A percentile compares a stretch with the other conserved stretches of the same genome.
These are phyloP conservation scores for Trissoscelio sp. DNA, from an alignment of 2,888 invertebrate genomes.

Conservation along the genomic window DNA sequence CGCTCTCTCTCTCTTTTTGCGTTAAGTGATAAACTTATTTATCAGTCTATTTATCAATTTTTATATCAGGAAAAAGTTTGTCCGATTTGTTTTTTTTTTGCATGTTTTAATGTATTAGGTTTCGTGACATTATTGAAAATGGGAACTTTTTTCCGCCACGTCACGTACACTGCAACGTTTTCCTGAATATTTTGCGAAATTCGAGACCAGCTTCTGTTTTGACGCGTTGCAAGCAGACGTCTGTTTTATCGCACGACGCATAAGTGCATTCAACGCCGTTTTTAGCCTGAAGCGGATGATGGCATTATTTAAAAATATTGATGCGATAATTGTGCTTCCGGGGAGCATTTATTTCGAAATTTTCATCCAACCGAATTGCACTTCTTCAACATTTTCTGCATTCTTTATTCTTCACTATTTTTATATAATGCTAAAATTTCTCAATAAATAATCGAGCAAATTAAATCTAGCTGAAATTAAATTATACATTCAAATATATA, in stretches of 20 bases:
- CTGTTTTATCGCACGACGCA: conserved; percentile 14
- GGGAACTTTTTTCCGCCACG: not conserved
- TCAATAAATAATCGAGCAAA: not conserved
- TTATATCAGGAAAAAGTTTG: not conserved
- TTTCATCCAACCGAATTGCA: too few relatives aligned
- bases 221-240: conserved; percentile 15
- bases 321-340: conserved; percentile 17
- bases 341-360: conserved; percentile 2
- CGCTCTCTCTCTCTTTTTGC: conserved; percentile 5
- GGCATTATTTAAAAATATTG: conserved; percentile 22
- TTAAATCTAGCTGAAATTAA: not conserved
- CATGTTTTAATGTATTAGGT: not conserved
- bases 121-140: not conserved
- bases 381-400: too few relatives aligned
- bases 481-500: not conserved
- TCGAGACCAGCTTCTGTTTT: conserved; percentile 8
- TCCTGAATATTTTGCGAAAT: conserved; percentile 1
- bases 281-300: conserved; percentile 3
- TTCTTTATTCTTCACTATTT: too few relatives aligned
- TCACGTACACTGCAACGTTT: not conserved
- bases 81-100: not conserved
- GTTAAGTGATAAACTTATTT: conserved; percentile 37
- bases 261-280: conserved; percentile 19
- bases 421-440: not conserved
- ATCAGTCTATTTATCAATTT: conserved; percentile 40